Evolutionary conservation across 1,140 invertebrate genomes (phyloP), one percentile per base, ranked within the genome.

Genomic region (Panagrolaimus sp.): DNA sequence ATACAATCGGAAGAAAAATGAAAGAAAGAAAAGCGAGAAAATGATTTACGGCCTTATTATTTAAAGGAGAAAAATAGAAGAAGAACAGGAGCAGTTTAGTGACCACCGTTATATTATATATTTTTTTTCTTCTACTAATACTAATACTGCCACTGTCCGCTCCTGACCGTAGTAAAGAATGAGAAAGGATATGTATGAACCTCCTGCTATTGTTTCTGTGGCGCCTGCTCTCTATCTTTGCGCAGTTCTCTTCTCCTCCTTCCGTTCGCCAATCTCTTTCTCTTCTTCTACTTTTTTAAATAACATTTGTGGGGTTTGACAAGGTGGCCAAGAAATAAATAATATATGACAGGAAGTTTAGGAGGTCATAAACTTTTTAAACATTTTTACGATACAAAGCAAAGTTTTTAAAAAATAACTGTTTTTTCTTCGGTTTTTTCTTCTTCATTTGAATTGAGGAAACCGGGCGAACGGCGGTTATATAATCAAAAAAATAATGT

Each of bases 31-130:
- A 58, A 21, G 52, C 52, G 52, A 21, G 28, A 58, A 58, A 28
- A 58, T 58, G 52, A 58, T 58, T 58, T 58, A 58, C 52, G 52
- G 52, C 52, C 52, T 58, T 58, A 28, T 58, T 28, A 28, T 38
- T 38, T 38, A 21, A 58, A 58, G 52, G 17, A 21, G 17, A 58
- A 21, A 21, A 58, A n/a, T 52, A 58, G 28, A 28, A n/a, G 52
- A 28, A 28, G 52, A 28, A 28, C 28, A 28, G 52, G 21, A 58
- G 52, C 52, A 21, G 52, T 21, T 58, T 21, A n/a, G 21, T 28
- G 52, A 28, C 52, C 52, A 58, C 52, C 52, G 28, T 21, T 58
- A 58, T 21, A 12, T 21, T 21, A 14, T 21, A 7, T n/a, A 14
- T 38, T 38, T 38, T 38, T 38, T 12, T n/a, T 21, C 52, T 58